These are phyloP conservation scores for Pseudopipra pipra DNA, from an alignment of 2,113 vertebrate species.

Conservation along the genomic window DNA sequence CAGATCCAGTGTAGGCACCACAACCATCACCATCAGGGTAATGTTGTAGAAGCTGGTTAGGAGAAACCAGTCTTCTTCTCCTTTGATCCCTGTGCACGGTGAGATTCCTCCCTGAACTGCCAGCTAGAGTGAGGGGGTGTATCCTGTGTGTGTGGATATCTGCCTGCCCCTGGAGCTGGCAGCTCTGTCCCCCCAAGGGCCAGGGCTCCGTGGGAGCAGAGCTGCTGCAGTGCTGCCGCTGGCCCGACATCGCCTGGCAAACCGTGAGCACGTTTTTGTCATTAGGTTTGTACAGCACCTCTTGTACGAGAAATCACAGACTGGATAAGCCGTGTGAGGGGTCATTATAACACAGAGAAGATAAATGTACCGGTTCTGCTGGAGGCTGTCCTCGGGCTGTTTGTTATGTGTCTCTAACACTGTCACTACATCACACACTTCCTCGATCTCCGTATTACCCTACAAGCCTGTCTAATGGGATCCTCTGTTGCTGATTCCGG, in stretches of 20 bases:
- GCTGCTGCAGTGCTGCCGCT: background rate
- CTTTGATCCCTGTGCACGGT: background rate
- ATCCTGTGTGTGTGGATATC: background rate
- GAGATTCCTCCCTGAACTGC: background rate
- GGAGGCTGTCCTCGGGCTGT: slow-evolving; percentile 67
- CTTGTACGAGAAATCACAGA: slow-evolving; percentile 7
- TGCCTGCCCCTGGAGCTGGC: background rate
- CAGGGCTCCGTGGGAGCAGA: background rate
- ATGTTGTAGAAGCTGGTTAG: background rate
- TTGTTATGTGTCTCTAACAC: slow-evolving; percentile 68
- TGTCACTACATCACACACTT: slow-evolving; percentile 63
- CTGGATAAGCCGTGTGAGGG: slow-evolving; percentile 21
- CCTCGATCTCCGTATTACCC: slow-evolving; percentile 64
- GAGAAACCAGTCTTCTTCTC: background rate
- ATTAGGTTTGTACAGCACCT: background rate
- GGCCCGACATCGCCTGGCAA: background rate
- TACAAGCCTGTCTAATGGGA: slow-evolving; percentile 72
- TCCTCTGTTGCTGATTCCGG: slow-evolving; percentile 73
- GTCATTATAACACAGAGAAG: slow-evolving; percentile 49
- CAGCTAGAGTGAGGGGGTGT: background rate
- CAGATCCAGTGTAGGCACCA: background rate
- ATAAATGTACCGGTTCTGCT: slow-evolving; percentile 60
- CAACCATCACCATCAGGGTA: background rate
- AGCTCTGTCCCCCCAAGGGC: rapidly evolving
- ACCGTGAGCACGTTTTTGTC: background rate